A percentile compares a stretch with the other conserved stretches of the same genome.
Conservation (phyloP, 2,113 vertebrate species). For the Chamaetylas fuelleborni region DNA sequence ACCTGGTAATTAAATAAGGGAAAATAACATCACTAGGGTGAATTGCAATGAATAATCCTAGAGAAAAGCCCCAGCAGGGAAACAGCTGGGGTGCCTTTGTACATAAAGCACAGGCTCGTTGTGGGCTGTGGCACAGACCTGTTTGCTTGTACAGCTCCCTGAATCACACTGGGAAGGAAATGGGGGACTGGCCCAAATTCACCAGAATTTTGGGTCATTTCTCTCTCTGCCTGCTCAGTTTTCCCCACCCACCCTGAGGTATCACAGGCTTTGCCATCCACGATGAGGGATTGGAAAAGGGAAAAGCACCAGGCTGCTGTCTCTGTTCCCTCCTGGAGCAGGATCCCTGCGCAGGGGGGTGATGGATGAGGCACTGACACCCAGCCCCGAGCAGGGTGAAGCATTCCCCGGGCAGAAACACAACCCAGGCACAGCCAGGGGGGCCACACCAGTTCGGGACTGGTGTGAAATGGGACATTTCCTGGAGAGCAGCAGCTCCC, state of each 20-base stretch:
- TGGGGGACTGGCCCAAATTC: neutral
- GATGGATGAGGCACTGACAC: neutral
- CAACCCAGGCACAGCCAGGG: neutral
- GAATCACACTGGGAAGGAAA: neutral
- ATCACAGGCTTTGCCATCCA: neutral
- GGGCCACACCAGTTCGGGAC: neutral
- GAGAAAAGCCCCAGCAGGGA: slow-evolving; percentile 27
- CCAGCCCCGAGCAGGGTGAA: neutral
- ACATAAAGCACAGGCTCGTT: neutral
- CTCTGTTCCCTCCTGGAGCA: neutral
- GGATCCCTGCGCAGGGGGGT: neutral
- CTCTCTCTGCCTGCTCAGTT: neutral
- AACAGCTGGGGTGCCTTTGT: slow-evolving; percentile 39
- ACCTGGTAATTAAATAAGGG: slow-evolving; percentile 50
- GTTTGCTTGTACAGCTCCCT: neutral
- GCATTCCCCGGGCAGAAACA: neutral
- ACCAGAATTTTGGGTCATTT: neutral
- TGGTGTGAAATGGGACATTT: neutral
- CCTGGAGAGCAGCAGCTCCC: neutral
- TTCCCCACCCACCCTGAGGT: neutral
- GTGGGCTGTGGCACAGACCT: slow-evolving; percentile 7
- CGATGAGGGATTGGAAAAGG: neutral
- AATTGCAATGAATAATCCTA: slow-evolving; percentile 34
- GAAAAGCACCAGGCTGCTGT: neutral
- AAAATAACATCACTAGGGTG: neutral